Base-by-base conservation (phyloP, 2,113 vertebrate genomes). In the Picathartes gymnocephalus region DNA sequence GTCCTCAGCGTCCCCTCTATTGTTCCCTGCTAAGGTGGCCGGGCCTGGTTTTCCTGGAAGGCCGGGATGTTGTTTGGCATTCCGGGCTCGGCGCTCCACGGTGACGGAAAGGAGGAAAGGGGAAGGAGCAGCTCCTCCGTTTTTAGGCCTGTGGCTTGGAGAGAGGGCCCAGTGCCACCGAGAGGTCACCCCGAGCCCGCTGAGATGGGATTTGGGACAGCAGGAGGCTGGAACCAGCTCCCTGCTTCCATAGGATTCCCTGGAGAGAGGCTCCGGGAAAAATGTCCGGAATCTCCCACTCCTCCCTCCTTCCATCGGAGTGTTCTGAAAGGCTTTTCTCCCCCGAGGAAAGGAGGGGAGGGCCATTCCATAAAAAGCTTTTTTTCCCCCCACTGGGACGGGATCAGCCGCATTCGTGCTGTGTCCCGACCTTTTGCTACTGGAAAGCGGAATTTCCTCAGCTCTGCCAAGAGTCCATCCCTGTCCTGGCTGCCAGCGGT, bases 351-450 rank as follows among this genome's bases (percentile, higher is more conserved):
- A 94, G 50, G 4, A 50, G 50, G 54, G 62, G 35, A 77, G 7
- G 81, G 39, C 19, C 16, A 1, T 86, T 47, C 96, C 95, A 92
- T 94, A 81, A 81, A 97, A 92, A 95, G 92, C 39, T 86, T 81
- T 65, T 83, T 45, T 39, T 39, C 39, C 39, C 89, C 50, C 73
- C 42, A 39, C 87, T 7, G 5, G 5, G 44, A 65, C 16, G 15
- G 66, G 39, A 58, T 28, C 39, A n/a, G 84, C 81, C 58, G 1
- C 50, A 6, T 90, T 73, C 74, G 21, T 70, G 76, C 87, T 33
- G 64, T 7, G 14, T 54, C 90, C 93, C 11, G 95, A 96, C 94
- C 96, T 96, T 95, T 93, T 92, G 95, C 96, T 96, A 95, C 96
- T 86, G 95, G 95, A 93, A 80, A 35, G 88, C 16, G 47, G 96